Conservation (phyloP, 2,113 vertebrate genomes). For the Myotis lucifugus region DNA sequence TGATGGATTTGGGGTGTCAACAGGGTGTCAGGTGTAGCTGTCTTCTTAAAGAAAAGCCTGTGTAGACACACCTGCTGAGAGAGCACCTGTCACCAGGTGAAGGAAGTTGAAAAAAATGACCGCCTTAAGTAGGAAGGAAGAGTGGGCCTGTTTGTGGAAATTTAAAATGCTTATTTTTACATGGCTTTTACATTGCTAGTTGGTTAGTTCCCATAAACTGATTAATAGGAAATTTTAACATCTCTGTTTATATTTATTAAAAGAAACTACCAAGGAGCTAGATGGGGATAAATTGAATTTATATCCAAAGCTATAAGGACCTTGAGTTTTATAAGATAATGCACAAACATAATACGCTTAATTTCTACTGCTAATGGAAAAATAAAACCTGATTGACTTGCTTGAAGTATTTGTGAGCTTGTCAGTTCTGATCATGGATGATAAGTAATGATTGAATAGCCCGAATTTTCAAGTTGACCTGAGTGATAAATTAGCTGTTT, state of each 20-base stretch:
- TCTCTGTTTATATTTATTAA: neutral
- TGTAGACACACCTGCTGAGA: neutral
- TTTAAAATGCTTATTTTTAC: neutral
- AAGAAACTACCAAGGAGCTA: conserved; percentile 4
- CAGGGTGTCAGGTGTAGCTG: neutral
- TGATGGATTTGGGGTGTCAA: neutral
- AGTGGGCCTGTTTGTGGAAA: neutral
- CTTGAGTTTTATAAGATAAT: neutral
- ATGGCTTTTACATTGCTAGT: neutral
- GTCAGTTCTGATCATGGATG: neutral
- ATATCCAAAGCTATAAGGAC: neutral
- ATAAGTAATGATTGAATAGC: neutral
- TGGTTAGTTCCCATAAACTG: neutral
- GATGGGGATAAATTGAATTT: neutral
- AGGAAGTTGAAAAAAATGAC: neutral
- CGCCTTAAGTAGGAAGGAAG: neutral
- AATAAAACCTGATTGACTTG: neutral
- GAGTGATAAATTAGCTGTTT: neutral
- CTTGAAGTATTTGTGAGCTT: neutral
- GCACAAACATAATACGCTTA: neutral
- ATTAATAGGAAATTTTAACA: neutral
- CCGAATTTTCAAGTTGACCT: neutral
- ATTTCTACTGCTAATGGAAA: neutral
- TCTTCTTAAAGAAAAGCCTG: neutral
- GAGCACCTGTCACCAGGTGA: neutral